Conservation (phyloP, 2,113 vertebrate species). For the Zosterops japonicus region DNA sequence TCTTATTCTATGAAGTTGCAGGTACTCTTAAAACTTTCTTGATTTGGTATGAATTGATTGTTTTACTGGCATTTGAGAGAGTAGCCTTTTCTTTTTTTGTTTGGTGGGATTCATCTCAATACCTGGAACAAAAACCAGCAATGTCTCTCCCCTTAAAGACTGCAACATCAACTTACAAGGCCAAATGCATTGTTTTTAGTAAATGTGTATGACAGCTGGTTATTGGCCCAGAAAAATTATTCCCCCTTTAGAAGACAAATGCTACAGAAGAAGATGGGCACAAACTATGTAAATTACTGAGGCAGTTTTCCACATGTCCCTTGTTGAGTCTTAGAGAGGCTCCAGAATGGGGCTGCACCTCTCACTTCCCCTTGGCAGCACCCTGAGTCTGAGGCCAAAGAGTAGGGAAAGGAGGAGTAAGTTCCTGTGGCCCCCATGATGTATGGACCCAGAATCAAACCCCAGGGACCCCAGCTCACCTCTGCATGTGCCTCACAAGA, state of each 20-base stretch:
- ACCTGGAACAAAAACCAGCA: neutral
- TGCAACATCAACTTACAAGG: neutral
- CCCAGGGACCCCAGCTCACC: neutral
- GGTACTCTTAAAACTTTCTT: neutral
- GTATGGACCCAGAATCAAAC: neutral
- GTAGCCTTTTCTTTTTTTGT: neutral
- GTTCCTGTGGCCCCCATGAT: accelerated
- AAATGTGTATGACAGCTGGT: neutral
- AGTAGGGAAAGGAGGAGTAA: neutral
- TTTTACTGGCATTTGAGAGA: neutral
- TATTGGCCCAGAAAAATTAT: neutral
- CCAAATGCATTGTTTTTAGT: neutral
- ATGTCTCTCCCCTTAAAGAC: neutral
- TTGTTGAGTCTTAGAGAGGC: neutral
- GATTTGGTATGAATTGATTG: neutral
- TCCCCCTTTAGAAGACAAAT: neutral
- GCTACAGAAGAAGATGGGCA: neutral
- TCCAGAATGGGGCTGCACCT: accelerated
- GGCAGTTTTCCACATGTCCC: accelerated
- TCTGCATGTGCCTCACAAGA: neutral
- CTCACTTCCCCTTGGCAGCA: neutral
- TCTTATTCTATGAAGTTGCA: neutral
- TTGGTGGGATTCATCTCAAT: neutral
- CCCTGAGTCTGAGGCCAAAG: neutral
- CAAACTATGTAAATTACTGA: neutral